Conservation (phyloP, 2,113 vertebrate genomes). For the Xenus cinereus region DNA sequence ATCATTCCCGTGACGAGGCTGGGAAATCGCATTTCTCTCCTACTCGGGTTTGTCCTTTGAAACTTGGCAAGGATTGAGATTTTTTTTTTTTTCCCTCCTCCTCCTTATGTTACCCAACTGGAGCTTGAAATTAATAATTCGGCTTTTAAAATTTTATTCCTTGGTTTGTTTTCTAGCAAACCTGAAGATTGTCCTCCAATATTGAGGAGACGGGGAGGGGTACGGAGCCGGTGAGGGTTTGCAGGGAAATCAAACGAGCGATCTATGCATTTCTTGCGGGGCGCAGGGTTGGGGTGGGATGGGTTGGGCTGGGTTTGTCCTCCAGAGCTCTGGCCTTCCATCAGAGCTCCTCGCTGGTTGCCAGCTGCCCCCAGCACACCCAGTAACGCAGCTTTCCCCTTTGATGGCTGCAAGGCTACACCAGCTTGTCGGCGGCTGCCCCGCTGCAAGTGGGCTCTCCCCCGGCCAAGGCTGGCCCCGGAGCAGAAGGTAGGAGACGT, state of each 20-base stretch:
- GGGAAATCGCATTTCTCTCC: constrained; percentile 57
- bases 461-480: background rate
- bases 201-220: background rate
- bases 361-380: background rate
- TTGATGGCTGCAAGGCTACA: constrained; percentile 50
- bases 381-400: constrained; percentile 45
- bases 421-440: constrained; percentile 8
- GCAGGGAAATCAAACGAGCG: background rate
- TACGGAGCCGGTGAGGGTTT: background rate
- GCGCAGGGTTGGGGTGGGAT: background rate
- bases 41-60: constrained; percentile 56
- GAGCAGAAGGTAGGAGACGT: constrained; percentile 68
- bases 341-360: background rate
- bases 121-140: constrained; percentile 22
- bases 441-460: constrained; percentile 42
- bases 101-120: constrained; percentile 53
- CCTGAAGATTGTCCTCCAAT: constrained; percentile 3
- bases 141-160: background rate
- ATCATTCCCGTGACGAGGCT: constrained; percentile 52
- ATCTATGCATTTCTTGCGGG: rapidly evolving
- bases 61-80: constrained; percentile 35
- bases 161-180: constrained; percentile 52
- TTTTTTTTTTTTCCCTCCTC: background rate
- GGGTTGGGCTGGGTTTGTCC: background rate
- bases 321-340: background rate